Percentiles rank a stretch among this genome's conserved stretches.
Conservation (phyloP, 2,888 invertebrate species). For the Steinernema carpocapsae region DNA sequence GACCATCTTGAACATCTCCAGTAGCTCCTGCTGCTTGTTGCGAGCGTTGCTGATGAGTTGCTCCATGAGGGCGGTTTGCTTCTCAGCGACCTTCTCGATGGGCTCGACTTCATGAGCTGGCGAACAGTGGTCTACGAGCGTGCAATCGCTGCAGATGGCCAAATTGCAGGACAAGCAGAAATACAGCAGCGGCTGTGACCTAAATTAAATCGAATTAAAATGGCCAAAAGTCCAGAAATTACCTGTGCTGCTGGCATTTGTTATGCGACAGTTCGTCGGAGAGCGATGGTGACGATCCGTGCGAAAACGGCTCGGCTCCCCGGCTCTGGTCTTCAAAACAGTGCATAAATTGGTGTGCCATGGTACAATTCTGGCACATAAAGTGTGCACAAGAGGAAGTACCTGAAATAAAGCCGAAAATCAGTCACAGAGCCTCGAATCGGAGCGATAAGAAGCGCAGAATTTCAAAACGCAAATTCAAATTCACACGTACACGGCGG, state of each 20-base stretch:
- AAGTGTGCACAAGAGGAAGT: no score
- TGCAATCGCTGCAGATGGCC: constrained; percentile 93
- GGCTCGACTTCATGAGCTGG: constrained; percentile 84
- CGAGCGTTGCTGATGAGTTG: constrained; percentile 82
- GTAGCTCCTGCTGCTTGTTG: constrained; percentile 79
- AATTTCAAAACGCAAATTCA: no score
- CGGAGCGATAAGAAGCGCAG: no score
- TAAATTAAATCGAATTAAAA: constrained; percentile 74
- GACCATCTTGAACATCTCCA: constrained; percentile 63
- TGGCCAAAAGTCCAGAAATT: background rate
- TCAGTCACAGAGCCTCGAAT: no score
- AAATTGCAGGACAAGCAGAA: constrained; percentile 91
- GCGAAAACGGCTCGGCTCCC: constrained; percentile 21
- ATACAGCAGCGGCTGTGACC: constrained; percentile 83
- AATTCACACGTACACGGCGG: no score
- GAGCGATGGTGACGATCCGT: constrained; percentile 31
- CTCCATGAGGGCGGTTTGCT: constrained; percentile 64
- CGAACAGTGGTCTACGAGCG: constrained; percentile 80
- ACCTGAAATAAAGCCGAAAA: no score
- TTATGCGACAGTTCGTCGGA: constrained; percentile 42
- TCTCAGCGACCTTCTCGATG: constrained; percentile 76
- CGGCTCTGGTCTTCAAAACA: no score
- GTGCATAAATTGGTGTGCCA: no score
- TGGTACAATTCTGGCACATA: no score
- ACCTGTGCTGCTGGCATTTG: constrained; percentile 63